phyloP scores from a whole-genome alignment of 2,113 vertebrate genomes.

The Speoplatyrhinus poulsoni region DNA sequence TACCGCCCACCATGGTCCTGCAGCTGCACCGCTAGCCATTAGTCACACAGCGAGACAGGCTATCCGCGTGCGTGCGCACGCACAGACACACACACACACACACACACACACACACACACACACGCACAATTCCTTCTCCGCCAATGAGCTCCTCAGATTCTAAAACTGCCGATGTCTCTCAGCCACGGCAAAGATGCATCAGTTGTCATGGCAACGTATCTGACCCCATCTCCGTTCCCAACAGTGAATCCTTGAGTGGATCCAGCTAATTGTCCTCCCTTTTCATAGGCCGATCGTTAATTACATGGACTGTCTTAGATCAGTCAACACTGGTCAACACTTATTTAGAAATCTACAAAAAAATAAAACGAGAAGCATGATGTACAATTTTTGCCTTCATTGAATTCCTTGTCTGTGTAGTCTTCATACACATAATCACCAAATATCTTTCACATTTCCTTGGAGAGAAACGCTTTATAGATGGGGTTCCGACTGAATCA shows the following conservation, averaged over 20 bases:
- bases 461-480: conserved; percentile 9
- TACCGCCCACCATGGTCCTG: conserved; percentile 47
- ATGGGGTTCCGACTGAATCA: neutral
- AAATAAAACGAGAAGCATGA: neutral
- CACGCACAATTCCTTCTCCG: conserved; percentile 46
- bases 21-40: conserved; percentile 61
- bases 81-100: conserved; percentile 38
- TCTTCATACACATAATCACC: neutral
- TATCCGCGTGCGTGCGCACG: conserved; percentile 21
- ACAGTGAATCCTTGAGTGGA: conserved; percentile 46
- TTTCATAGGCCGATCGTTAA: conserved; percentile 33
- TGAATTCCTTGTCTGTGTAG: neutral
- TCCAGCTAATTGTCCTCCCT: conserved; percentile 43
- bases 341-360: neutral
- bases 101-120: conserved; percentile 38
- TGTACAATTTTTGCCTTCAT: conserved; percentile 4
- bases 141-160: conserved; percentile 58
- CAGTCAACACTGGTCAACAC: neutral
- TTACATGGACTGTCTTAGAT: neutral
- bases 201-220: conserved; percentile 67
- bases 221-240: conserved; percentile 38
- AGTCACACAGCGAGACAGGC: conserved; percentile 49
- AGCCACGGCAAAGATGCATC: conserved; percentile 44
- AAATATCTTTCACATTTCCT: neutral
- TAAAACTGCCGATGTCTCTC: conserved; percentile 44